Evolutionary conservation across 2,113 vertebrate genomes (phyloP), one percentile per base, ranked within the genome.

Genomic region (Labrus mixtus): DNA sequence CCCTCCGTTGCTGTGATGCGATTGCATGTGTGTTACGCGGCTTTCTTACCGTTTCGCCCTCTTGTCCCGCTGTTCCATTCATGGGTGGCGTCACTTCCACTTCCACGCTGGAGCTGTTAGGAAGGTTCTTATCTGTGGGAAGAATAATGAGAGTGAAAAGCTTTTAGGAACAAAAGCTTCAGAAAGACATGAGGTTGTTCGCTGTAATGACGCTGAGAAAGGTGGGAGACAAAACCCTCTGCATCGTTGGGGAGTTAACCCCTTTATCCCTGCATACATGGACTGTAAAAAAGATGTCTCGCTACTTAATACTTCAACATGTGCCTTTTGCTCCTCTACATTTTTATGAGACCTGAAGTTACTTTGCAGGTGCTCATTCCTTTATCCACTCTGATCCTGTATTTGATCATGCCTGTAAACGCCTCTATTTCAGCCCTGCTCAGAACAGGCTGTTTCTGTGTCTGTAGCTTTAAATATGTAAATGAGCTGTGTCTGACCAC

Each of bases 1-100:
- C 46, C 2, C 8, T 51, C 10, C 6, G 17, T 51, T 23, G 11
- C 56, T 37, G 17, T 19, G 60, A 61, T 53, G 9, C 6, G 45
- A 46, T 80, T 81, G 5, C 2, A 11, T 46, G 91, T 93, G 92
- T 93, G 90, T 2, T 83, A 81, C 10, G 10, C 41, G 12, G 45
- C 15, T 48, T 81, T 92, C 96, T 94, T 84, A 96, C 96, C 7
- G 97, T 81, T 63, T 95, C 95, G 59, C 96, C 97, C 43, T 98
- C 98, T 77, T 97, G 96, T 5, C 96, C 92, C 7, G 95, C 96
- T 50, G 94, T 96, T 0, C 96, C 95, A 9, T 99, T 98, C 85
- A 95, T 96, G 0, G 97, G 95, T 43, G 97, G 96, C 10, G 97
- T 97, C 84, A 98, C 95, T 89, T 97, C 98, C 83, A 97, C 97